Base-by-base conservation (phyloP, 2,113 vertebrate species). In the Mungos mungo region DNA sequence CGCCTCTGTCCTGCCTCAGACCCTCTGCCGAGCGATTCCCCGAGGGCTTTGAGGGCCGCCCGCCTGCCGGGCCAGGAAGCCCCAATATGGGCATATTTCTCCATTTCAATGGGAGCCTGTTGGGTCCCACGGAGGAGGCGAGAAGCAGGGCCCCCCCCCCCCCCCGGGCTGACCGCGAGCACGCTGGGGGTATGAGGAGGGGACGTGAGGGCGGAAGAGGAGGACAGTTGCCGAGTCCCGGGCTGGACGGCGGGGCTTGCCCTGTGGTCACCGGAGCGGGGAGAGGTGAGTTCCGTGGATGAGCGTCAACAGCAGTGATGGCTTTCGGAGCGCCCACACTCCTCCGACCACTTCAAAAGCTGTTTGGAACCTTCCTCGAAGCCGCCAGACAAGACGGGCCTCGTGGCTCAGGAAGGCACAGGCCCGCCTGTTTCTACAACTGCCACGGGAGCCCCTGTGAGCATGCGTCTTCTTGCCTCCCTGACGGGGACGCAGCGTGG, bases 41-140 rank as follows among this genome's bases (percentile, higher is more conserved):
- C 95, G 47, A 97, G 97, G 72, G 96, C 97, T 97, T 96, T 97
- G 98, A 98, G 95, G 93, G 95, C 96, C 29, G 68, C 97, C 97
- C 95, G 81, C 97, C 98, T 97, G 89, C 96, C 97, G 16, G 45
- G 15, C 85, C 27, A 23, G 82, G 98, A 98, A 90, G 96, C 96
- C 94, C 98, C 98, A 97, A 97, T 97, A 98, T 97, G 95, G 74
- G 86, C 96, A 98, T 96, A 97, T 95, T 97, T 97, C 97, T 96
- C 98, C 95, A 89, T 97, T 97, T 98, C 97, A 98, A 97, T 95
- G 87, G 96, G 97, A 97, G 97, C 97, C 96, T 98, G 63, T 98
- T 85, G 97, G 98, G 97, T 90, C 97, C 98, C 98, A 98, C 98
- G 96, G 98, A 98, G 95, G 97, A 97, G 93, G 95, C 27, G 63